These are phyloP conservation scores for Odobenus rosmarus DNA, from an alignment of 2,113 vertebrate species.

Conservation along the genomic window DNA sequence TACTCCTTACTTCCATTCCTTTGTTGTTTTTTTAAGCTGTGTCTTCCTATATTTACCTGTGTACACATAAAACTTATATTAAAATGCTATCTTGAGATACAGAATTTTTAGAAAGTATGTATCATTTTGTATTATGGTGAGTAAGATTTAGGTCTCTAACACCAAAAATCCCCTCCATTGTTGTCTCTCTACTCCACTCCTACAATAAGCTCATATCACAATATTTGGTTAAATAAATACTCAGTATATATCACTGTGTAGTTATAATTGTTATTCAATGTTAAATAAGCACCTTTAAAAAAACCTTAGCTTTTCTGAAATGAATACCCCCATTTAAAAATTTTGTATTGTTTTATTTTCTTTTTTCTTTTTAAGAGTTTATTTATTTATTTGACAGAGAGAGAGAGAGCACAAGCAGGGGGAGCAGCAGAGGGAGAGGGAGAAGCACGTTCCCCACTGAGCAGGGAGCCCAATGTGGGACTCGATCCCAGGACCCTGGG, in stretches of 20 bases:
- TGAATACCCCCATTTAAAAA: neutral
- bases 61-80: neutral
- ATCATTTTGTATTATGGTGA: neutral
- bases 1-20: neutral
- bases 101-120: neutral
- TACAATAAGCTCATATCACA: neutral
- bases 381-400: too few relatives aligned
- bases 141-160: neutral
- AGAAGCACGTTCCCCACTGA: neutral
- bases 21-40: neutral
- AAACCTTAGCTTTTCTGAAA: neutral
- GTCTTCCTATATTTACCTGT: neutral
- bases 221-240: neutral
- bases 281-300: neutral
- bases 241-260: neutral
- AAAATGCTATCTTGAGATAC: neutral
- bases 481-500: neutral
- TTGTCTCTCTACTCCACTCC: neutral
- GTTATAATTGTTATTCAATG: neutral
- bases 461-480: neutral
- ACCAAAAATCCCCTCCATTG: neutral
- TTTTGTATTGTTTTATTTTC: neutral
- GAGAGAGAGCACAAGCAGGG: too few relatives aligned
- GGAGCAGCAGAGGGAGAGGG: too few relatives aligned
- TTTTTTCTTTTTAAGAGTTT: neutral